Base-by-base conservation (phyloP, 2,113 vertebrate species). In the Lethenteron reissneri region DNA sequence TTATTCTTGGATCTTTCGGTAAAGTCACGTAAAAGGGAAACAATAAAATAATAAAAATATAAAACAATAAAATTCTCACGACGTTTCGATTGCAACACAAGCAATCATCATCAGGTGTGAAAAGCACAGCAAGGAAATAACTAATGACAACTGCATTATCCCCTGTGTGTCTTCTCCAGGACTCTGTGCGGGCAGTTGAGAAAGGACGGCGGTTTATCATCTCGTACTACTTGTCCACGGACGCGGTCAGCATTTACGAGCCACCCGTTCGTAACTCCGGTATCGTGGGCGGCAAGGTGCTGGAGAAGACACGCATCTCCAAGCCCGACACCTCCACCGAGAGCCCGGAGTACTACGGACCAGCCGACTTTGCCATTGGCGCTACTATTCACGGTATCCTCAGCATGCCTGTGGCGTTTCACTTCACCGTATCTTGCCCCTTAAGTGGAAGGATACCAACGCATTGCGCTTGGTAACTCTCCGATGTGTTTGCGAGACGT, bases 161-260 rank as follows among this genome's bases (percentile, higher is more conserved):
- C 70, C 19, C 10, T 72, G 75, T 70, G 59, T 56, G 5, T 56
- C 17, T 56, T 56, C 10, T 74, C 5, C 76, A 97, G 89, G 88
- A 91, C 73, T 88, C 92, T 3, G 82, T 82, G 70, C 81, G 85
- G 68, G 81, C 82, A 0, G 78, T 82, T 70, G 87, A 97, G 57
- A 81, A 79, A 68, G 81, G 75, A 6, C 84, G 91, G 0, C 80
- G 57, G 12, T 99, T 99, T 73, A 76, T 95, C 71, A 77, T 99
- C 70, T 86, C 84, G 12, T 99, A 89, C 75, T 88, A 79, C 78
- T 81, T 92, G 56, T 80, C 86, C 0, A 74, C 84, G 11, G 86
- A 95, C 77, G 88, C 78, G 70, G 84, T 97, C 72, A 84, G 87
- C 76, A 87, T 99, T 78, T 95, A 84, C 72, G 92, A 99, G 72